Evolutionary conservation across 1,140 invertebrate species (phyloP).

Genomic region (Euglossa dilemma): DNA sequence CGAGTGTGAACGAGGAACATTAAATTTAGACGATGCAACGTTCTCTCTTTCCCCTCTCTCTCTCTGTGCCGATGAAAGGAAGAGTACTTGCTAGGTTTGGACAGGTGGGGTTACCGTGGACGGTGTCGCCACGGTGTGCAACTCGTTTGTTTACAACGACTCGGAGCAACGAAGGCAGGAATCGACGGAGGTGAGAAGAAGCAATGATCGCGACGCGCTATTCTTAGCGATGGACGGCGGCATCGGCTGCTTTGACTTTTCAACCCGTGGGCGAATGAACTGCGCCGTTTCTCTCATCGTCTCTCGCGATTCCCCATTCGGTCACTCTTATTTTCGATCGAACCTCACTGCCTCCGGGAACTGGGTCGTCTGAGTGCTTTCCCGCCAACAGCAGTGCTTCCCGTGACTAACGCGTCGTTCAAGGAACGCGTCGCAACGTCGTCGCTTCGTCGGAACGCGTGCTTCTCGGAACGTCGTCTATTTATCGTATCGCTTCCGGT

Average conservation of each 20-base stretch:
- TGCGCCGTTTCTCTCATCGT: slow-evolving; percentile 17
- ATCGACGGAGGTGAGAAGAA: slow-evolving; percentile 34
- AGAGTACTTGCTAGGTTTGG: not conserved
- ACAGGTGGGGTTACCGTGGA: slow-evolving; percentile 2
- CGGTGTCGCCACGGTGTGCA: too few relatives aligned
- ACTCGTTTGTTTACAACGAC: slow-evolving; percentile 13
- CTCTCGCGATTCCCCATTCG: too few relatives aligned
- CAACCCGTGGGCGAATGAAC: slow-evolving; percentile 46
- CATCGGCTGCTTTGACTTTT: slow-evolving; percentile 45
- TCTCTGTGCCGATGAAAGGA: not conserved
- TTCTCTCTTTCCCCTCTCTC: not conserved
- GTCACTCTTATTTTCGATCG: slow-evolving; percentile 29
- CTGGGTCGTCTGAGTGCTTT: not conserved
- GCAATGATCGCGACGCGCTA: slow-evolving; percentile 35
- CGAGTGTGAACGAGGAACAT: not conserved
- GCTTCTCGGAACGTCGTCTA: not conserved
- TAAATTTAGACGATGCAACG: slow-evolving; percentile 18
- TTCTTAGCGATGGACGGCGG: slow-evolving; percentile 36
- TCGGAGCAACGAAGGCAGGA: not conserved
- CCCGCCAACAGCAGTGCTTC: not conserved
- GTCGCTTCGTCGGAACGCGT: too few relatives aligned
- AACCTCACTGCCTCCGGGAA: not conserved
- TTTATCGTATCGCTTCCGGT: not conserved
- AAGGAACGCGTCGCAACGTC: not conserved
- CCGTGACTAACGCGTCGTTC: not conserved